phyloP scores from a whole-genome alignment of 1,140 invertebrate genomes.

The Drosophila seguyi region DNA sequence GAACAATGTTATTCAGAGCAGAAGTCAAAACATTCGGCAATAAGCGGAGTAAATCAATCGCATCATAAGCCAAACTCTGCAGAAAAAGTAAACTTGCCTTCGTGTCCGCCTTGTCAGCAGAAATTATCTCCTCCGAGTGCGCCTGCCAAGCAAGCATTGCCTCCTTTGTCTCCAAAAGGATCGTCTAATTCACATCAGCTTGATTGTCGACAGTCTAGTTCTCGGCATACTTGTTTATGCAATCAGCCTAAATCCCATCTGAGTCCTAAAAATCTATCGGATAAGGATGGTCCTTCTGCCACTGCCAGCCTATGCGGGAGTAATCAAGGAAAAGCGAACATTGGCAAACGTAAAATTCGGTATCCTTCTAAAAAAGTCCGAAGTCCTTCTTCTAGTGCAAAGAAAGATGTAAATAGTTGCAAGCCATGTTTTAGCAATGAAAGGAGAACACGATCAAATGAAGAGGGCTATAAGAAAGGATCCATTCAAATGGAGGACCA shows the following conservation, averaged over 20 bases:
- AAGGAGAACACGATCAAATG: not conserved
- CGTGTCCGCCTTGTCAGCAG: not conserved
- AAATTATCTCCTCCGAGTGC: not conserved
- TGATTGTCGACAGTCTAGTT: no score
- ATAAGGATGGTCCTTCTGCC: not conserved
- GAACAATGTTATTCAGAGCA: not conserved
- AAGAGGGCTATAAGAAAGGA: not conserved
- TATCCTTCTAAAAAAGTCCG: not conserved
- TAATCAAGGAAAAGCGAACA: no score
- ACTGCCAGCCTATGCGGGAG: no score
- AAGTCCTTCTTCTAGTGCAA: no score
- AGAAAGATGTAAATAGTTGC: not conserved
- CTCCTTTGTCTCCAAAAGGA: not conserved
- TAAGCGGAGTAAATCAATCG: no score
- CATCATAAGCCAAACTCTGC: no score
- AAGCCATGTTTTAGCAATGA: not conserved
- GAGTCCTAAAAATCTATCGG: not conserved
- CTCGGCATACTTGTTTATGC: no score
- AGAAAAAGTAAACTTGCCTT: no score
- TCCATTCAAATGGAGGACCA: not conserved
- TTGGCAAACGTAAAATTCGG: no score
- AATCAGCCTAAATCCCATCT: no score
- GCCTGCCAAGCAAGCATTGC: not conserved
- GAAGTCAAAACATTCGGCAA: not conserved
- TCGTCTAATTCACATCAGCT: not conserved